Base-by-base conservation (phyloP, 2,888 invertebrate species). In the Ormyrus pomaceus region DNA sequence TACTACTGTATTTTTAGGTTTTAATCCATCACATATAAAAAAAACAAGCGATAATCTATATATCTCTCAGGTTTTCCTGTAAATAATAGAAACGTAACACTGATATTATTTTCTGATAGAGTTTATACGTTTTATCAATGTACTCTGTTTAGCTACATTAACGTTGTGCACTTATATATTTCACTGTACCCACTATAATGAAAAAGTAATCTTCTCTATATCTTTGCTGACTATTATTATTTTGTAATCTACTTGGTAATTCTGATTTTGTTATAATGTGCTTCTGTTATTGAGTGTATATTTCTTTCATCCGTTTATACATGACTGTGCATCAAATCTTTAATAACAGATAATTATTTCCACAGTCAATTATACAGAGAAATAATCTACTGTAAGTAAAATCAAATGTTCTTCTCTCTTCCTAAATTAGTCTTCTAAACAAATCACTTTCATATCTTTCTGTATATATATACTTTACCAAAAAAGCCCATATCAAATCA, bases 261-360 rank as follows among this genome's bases (percentile, higher is more conserved):
- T 65, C 6, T 50, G 45, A 13, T 55, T 13, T 34, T 19, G 8
- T 34, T 53, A 34, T 5, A 50, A 34, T 11, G 69, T 76, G 61
- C 61, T 76, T 76, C 69, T 45, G 62, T 55, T 46, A 62, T 76
- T 58, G 59, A 76, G 5, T 48, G 48, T 64, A 34, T 34, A 34
- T 34, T 34, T 34, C 34, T 34, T 34, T 34, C 34, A 34, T 34
- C 34, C 34, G 0, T 3, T 34, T 34, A 34, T 34, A 34, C 34
- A 34, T 4, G 34, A 34, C 34, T 34, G 34, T 34, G 34, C 34
- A 34, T 34, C 34, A 34, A 34, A 34, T 34, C 34, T 34, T 34
- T 34, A 34, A 34, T 4, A 34, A 34, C 4, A 34, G 4, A 34
- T 34, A 34, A 34, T 34, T 34, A 34, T 34, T 34, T 34, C 4